Conservation (phyloP, 2,113 vertebrate species). For the Pollachius pollachius region DNA sequence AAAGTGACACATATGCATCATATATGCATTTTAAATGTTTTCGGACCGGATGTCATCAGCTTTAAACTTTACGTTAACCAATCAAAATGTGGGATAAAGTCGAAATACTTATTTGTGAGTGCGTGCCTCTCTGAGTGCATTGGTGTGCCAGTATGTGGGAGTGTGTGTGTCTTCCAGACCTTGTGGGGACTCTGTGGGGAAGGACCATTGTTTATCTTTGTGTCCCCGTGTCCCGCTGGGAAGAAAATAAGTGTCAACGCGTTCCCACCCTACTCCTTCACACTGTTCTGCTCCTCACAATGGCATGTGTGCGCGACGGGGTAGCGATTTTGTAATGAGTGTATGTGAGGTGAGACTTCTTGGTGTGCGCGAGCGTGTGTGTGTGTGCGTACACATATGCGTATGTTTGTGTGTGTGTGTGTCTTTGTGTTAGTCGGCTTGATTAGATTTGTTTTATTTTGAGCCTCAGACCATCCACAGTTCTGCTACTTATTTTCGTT, state of each 20-base stretch:
- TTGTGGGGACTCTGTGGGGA: conserved; percentile 25
- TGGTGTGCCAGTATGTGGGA: conserved; percentile 38
- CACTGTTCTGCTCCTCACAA: conserved; percentile 27
- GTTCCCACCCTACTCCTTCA: conserved; percentile 44
- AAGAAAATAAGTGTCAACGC: conserved; percentile 53
- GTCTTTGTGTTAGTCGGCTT: background rate
- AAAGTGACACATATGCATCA: too few relatives aligned
- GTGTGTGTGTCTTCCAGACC: conserved; percentile 19
- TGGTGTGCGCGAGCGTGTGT: background rate
- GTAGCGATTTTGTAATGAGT: conserved; percentile 8
- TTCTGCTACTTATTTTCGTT: too few relatives aligned
- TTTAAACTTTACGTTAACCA: too few relatives aligned
- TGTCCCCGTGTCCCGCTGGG: conserved; percentile 53
- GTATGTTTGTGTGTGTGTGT: conserved; percentile 20
- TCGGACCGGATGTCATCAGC: too few relatives aligned
- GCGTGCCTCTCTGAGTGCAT: background rate
- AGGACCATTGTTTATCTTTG: conserved; percentile 36
- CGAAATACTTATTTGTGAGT: too few relatives aligned
- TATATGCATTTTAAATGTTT: too few relatives aligned
- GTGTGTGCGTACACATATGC: conserved; percentile 1
- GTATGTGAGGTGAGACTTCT: conserved; percentile 12
- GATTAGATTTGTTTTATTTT: too few relatives aligned
- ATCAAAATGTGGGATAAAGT: too few relatives aligned
- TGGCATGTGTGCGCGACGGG: background rate
- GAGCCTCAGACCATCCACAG: too few relatives aligned